A percentile compares a stretch with the other conserved stretches of the same genome.
These are phyloP conservation scores for Himantopus leucocephalus DNA, from an alignment of 2,113 vertebrate genomes.

Conservation along the genomic window DNA sequence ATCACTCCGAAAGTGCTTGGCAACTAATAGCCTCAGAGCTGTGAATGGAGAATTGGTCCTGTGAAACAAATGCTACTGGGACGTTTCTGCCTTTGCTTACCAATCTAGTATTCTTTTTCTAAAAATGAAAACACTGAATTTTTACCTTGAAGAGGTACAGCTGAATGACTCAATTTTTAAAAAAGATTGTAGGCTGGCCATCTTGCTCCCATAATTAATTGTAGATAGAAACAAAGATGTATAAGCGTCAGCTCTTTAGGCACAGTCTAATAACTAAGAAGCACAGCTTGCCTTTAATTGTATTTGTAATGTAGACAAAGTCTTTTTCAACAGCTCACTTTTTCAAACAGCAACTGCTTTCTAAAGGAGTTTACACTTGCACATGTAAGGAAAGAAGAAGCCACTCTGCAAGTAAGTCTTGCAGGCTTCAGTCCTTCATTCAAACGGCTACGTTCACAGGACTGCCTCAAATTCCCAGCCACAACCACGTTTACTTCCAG, in stretches of 20 bases:
- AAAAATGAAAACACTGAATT: background rate
- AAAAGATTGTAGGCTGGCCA: background rate
- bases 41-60: background rate
- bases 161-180: background rate
- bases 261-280: background rate
- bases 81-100: constrained; percentile 6
- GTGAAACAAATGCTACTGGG: background rate
- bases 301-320: background rate
- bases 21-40: background rate
- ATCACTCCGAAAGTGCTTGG: background rate
- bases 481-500: constrained; percentile 1
- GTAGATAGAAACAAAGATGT: background rate
- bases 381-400: background rate
- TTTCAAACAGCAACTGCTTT: background rate
- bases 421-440: background rate
- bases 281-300: background rate
- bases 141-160: background rate
- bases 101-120: background rate
- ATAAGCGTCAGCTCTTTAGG: background rate
- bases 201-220: background rate
- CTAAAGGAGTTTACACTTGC: background rate
- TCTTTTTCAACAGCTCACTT: background rate
- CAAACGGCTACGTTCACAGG: background rate
- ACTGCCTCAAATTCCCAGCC: background rate
- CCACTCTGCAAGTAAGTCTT: background rate